phyloP scores from a whole-genome alignment of 2,888 invertebrate species.

The Lochmaea capreae region DNA sequence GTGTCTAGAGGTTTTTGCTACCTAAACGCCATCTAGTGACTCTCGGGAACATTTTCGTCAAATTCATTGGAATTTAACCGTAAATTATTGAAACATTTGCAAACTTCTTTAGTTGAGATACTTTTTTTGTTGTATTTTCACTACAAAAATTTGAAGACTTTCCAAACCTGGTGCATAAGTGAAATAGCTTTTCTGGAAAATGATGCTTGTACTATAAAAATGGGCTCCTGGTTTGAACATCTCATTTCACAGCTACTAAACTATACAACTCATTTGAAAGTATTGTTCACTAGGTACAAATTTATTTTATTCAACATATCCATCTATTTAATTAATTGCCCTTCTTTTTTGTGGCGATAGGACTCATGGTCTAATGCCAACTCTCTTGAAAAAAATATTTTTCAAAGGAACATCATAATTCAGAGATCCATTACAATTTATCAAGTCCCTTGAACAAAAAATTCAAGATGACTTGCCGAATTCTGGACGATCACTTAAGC shows the following conservation, averaged over 20 bases:
- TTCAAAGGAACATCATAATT: slow-evolving; percentile 2
- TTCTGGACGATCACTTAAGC: slow-evolving; percentile 45
- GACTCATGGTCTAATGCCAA: neutral
- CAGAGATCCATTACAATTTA: slow-evolving; percentile 4
- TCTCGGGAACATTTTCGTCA: slow-evolving; percentile 12
- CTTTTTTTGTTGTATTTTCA: too few relatives aligned
- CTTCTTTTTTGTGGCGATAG: neutral
- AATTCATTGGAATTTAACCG: neutral
- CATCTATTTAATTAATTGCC: neutral
- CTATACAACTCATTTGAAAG: too few relatives aligned
- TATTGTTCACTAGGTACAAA: too few relatives aligned
- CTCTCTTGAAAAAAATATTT: neutral
- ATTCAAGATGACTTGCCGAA: slow-evolving; percentile 39
- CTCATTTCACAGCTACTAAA: too few relatives aligned
- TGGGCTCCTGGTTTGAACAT: too few relatives aligned
- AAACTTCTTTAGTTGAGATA: too few relatives aligned
- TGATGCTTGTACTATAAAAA: too few relatives aligned
- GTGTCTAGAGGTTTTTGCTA: neutral
- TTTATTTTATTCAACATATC: too few relatives aligned
- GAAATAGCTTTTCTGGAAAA: too few relatives aligned
- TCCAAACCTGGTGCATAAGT: too few relatives aligned
- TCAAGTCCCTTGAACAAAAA: slow-evolving; percentile 21
- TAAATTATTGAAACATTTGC: slow-evolving; percentile 6
- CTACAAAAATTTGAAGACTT: too few relatives aligned
- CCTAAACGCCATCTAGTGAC: slow-evolving; percentile 7